Conservation (phyloP, 2,797 vertebrate species). For the Orientallactaga sibirica region DNA sequence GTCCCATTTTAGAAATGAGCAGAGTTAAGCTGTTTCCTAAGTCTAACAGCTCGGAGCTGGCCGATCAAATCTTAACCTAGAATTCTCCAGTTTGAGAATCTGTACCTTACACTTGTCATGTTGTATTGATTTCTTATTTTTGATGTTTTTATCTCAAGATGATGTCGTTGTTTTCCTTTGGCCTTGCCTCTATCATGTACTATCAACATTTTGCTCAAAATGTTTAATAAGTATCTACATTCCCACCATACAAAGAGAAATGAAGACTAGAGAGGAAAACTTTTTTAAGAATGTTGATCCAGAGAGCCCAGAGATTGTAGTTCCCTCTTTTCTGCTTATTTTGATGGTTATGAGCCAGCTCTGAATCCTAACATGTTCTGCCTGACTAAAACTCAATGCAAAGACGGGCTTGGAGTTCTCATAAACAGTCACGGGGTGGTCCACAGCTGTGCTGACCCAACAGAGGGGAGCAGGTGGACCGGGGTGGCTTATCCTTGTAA, state of each 20-base stretch:
- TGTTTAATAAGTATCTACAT: neutral
- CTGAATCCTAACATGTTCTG: neutral
- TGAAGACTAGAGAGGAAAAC: neutral
- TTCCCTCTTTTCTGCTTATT: neutral
- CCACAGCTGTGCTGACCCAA: neutral
- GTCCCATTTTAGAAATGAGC: neutral
- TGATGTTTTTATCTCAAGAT: neutral
- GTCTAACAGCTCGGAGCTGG: neutral
- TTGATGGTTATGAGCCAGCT: neutral
- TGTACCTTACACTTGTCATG: neutral
- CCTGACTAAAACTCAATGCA: constrained; percentile 29
- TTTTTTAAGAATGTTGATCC: neutral
- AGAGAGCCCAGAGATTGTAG: neutral
- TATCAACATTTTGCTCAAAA: constrained; percentile 9
- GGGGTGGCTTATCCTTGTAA: constrained; percentile 16
- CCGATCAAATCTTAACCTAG: neutral
- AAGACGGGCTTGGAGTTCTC: neutral
- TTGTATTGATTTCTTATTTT: neutral
- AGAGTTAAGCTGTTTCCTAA: neutral
- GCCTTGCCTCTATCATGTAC: neutral
- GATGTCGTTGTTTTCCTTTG: neutral
- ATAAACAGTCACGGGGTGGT: neutral
- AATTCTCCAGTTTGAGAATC: neutral
- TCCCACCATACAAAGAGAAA: constrained; percentile 1
- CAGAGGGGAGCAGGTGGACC: neutral